Percentiles rank a stretch among this genome's conserved stretches.
Conservation (phyloP, 2,113 vertebrate genomes). For the Macquaria ambigua region DNA sequence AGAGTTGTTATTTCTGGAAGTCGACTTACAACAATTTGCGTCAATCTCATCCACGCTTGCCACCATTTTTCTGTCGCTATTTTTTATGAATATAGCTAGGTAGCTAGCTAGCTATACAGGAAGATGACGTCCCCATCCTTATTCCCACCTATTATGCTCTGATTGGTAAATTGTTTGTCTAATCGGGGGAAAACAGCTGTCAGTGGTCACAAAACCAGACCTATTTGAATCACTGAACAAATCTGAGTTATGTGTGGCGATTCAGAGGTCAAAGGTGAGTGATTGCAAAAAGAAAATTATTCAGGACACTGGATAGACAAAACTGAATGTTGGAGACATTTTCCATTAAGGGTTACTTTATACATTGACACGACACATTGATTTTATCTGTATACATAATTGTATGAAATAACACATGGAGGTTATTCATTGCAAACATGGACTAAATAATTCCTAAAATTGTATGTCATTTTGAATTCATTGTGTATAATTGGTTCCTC, state of each 20-base stretch:
- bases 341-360: background rate
- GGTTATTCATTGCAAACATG: conserved; percentile 9
- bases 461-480: conserved; percentile 26
- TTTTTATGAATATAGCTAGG: background rate
- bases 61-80: background rate
- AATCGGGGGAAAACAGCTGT: background rate
- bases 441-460: conserved; percentile 10
- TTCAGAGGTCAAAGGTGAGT: background rate
- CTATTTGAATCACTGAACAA: background rate
- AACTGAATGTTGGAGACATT: background rate
- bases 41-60: conserved; percentile 10
- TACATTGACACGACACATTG: background rate
- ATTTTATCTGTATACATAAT: background rate
- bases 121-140: background rate
- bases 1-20: background rate
- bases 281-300: background rate
- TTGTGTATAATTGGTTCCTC: conserved; percentile 28
- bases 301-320: background rate
- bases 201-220: no score
- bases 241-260: background rate
- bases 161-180: conserved; percentile 10
- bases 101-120: background rate
- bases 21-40: background rate
- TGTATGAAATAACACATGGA: background rate
- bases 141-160: background rate